Evolutionary conservation across 1,140 invertebrate genomes (phyloP).

Genomic region (Eumeta japonica): DNA sequence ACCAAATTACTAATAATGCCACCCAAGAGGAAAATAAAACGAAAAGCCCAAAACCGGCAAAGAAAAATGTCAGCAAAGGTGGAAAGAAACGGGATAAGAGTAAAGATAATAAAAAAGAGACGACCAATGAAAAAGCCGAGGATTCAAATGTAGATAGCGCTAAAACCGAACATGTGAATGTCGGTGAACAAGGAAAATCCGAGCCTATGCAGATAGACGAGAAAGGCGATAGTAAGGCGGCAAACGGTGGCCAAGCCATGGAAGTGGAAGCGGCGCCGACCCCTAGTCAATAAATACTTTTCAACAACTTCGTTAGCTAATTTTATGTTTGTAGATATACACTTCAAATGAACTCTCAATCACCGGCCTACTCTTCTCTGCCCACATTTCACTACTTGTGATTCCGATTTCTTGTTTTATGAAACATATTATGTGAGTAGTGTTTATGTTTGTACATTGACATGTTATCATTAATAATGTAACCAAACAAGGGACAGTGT

Average conservation of each 20-base stretch:
- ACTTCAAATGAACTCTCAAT: slow-evolving; percentile 8
- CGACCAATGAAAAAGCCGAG: slow-evolving; percentile 22
- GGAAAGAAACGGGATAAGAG: slow-evolving; percentile 50
- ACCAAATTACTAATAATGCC: no score
- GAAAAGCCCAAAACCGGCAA: slow-evolving; percentile 1
- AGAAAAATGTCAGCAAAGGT: slow-evolving; percentile 32
- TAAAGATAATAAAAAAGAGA: slow-evolving; percentile 44
- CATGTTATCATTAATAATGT: slow-evolving; percentile 40
- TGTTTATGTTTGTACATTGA: slow-evolving; percentile 53
- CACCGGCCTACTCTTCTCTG: slow-evolving; percentile 20
- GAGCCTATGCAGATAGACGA: slow-evolving; percentile 42
- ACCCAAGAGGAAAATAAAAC: slow-evolving; percentile 18
- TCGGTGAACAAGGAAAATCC: slow-evolving; percentile 18
- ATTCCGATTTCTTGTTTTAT: no score
- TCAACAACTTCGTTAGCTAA: slow-evolving; percentile 46
- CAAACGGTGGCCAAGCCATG: slow-evolving; percentile 39
- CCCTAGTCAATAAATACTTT: slow-evolving; percentile 55
- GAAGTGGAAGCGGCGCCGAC: slow-evolving; percentile 40
- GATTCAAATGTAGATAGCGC: slow-evolving; percentile 21
- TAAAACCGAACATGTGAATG: slow-evolving; percentile 23
- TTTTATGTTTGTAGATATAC: slow-evolving; percentile 39
- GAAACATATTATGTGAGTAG: no score
- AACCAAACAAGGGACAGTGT: slow-evolving; percentile 27
- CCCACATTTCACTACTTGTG: slow-evolving; percentile 29
- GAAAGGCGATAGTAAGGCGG: slow-evolving; percentile 33